A percentile compares a stretch with the other conserved stretches of the same genome.
Evolutionary conservation across 2,797 vertebrate species (phyloP).

Genomic region (Coreius guichenoti): DNA sequence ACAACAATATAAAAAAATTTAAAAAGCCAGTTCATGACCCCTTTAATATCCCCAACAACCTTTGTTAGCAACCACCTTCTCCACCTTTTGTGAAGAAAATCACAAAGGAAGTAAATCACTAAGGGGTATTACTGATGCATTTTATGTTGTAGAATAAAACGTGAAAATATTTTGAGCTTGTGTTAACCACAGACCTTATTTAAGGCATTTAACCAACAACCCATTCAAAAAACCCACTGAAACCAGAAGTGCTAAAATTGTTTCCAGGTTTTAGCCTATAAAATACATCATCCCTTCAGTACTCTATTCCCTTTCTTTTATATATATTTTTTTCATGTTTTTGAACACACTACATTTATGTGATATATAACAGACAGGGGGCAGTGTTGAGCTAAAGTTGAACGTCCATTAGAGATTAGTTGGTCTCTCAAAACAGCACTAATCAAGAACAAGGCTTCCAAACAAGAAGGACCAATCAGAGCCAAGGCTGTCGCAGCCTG

Average conservation of each 20-base stretch:
- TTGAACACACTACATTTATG: background rate
- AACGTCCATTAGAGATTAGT: slow-evolving; percentile 32
- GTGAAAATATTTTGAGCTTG: background rate
- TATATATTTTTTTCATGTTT: background rate
- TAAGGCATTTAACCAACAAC: background rate
- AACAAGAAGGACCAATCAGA: slow-evolving; percentile 50
- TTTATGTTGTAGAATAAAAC: background rate
- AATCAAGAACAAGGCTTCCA: slow-evolving; percentile 48
- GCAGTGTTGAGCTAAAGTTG: slow-evolving; percentile 48
- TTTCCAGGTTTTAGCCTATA: background rate
- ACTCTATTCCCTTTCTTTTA: background rate
- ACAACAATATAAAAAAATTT: no score
- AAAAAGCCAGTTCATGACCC: no score
- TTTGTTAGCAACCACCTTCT: background rate
- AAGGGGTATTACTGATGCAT: background rate
- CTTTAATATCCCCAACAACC: background rate
- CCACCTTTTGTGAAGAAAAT: no score
- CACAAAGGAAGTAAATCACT: background rate
- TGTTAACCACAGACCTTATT: background rate
- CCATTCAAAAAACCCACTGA: background rate
- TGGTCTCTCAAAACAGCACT: slow-evolving; percentile 37
- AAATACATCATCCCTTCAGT: background rate
- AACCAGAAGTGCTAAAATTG: background rate
- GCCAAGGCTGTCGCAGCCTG: slow-evolving; percentile 51
- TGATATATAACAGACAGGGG: slow-evolving; percentile 31